These are phyloP conservation scores for Hemichromis elongatus DNA, from an alignment of 2,113 vertebrate genomes.

Conservation along the genomic window DNA sequence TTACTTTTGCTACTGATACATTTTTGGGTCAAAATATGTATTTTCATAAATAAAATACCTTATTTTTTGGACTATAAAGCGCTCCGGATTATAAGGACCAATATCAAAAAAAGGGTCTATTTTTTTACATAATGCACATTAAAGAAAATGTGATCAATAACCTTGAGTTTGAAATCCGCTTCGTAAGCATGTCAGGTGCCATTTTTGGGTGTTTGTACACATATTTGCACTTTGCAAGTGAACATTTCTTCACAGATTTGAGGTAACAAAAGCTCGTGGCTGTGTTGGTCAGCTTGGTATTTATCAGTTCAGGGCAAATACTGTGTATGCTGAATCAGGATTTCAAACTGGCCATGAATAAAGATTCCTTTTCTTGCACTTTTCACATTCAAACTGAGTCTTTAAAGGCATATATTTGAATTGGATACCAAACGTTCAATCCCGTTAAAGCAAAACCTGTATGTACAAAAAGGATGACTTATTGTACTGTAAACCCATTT, in stretches of 20 bases:
- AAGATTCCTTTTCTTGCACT: not conserved
- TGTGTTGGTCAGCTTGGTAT: not conserved
- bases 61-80: not conserved
- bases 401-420: not conserved
- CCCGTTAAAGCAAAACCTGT: not conserved
- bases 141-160: not conserved
- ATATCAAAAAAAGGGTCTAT: not conserved
- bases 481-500: not conserved
- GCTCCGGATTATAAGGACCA: rapidly evolving
- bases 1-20: not conserved
- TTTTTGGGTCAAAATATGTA: not conserved
- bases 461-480: not conserved
- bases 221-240: not conserved
- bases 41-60: not conserved
- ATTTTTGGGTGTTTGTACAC: not conserved
- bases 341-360: not conserved
- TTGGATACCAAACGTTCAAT: not conserved
- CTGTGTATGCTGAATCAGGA: not conserved
- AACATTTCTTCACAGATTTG: not conserved
- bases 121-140: not conserved
- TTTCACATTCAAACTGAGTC: not conserved
- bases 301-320: not conserved
- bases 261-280: not conserved
- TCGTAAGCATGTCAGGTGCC: not conserved
- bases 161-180: not conserved